phyloP scores from a whole-genome alignment of 2,113 vertebrate genomes.

The Boleophthalmus pectinirostris region DNA sequence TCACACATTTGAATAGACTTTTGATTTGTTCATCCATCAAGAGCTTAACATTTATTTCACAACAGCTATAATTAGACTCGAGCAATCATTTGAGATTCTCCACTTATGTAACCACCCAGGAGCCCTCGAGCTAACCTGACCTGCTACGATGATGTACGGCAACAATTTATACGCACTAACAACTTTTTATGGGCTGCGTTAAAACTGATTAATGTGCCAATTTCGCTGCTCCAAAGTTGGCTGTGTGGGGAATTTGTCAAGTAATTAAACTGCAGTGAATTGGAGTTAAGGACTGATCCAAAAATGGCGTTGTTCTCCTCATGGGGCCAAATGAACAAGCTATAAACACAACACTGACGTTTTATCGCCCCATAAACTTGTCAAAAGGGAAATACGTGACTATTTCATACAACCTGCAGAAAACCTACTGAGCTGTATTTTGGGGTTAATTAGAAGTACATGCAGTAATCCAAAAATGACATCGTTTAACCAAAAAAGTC shows the following conservation, averaged over 20 bases:
- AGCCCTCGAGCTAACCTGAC: slow-evolving; percentile 1
- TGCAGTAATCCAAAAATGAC: too few species aligned
- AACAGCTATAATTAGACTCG: background rate
- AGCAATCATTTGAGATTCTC: background rate
- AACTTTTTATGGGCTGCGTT: slow-evolving; percentile 4
- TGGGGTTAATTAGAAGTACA: background rate
- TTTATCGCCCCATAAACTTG: slow-evolving; percentile 2
- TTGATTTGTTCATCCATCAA: background rate
- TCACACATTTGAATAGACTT: background rate
- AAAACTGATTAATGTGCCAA: slow-evolving; percentile 9
- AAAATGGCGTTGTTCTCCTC: slow-evolving; percentile 8
- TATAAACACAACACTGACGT: slow-evolving; percentile 4
- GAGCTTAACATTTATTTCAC: background rate
- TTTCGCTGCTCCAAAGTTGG: slow-evolving; percentile 1
- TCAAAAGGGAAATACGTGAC: background rate
- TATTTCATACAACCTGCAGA: background rate
- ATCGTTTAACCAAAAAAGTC: too few species aligned
- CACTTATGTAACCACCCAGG: background rate
- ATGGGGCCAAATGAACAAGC: slow-evolving; percentile 1
- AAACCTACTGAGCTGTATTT: background rate
- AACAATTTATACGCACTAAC: background rate
- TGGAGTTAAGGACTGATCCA: background rate
- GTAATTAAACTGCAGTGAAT: background rate
- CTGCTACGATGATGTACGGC: background rate
- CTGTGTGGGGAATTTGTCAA: slow-evolving; percentile 2